Base-by-base conservation (phyloP, 2,888 invertebrate species). In the Ectobius pallidus region DNA sequence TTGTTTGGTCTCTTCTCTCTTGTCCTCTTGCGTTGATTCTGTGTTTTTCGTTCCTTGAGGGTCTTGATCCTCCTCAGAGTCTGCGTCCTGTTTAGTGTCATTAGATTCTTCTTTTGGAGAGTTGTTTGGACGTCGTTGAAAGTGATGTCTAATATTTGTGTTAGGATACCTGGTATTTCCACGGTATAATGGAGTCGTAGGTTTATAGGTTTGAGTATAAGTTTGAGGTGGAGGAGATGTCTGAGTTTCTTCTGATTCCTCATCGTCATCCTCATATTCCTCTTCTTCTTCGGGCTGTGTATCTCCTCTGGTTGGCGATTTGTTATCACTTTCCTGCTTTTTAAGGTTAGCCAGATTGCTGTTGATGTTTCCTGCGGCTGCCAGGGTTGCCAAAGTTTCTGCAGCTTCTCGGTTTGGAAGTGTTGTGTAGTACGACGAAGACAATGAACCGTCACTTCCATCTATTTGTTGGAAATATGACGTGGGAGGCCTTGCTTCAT, bases 351-450 rank as follows among this genome's bases (percentile, higher is more conserved):
- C 77, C 2, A 82, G 79, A 75, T 78, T 81, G 65, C 82, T 83
- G 70, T 85, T 85, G 1, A 85, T 81, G 78, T 87, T 86, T 62
- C 87, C 86, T 18, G 87, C 85, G 68, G 87, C 87, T 75, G 89
- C 88, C 1, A 87, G 82, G 73, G 88, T 86, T 0, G 88, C 88
- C 71, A 89, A 79, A 39, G 87, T 86, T 63, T 89, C 88, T 14
- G 89, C 89, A 0, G 87, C 87, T 80, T 90, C 87, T 27, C 87
- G 86, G 75, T 87, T 90, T 16, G 90, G 89, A 34, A 90, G 81
- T 0, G 88, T 87, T 1, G 90, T 85, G 77, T 87, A 90, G 76
- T 87, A 81, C 3, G 71, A 34, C 1, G 65, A 25, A 1, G 27
- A 16, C n/a, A 65, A 4, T 16, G 18, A 27, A 20, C 46, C 27